These are phyloP conservation scores for Charina bottae DNA, from an alignment of 2,113 vertebrate species.

Conservation along the genomic window DNA sequence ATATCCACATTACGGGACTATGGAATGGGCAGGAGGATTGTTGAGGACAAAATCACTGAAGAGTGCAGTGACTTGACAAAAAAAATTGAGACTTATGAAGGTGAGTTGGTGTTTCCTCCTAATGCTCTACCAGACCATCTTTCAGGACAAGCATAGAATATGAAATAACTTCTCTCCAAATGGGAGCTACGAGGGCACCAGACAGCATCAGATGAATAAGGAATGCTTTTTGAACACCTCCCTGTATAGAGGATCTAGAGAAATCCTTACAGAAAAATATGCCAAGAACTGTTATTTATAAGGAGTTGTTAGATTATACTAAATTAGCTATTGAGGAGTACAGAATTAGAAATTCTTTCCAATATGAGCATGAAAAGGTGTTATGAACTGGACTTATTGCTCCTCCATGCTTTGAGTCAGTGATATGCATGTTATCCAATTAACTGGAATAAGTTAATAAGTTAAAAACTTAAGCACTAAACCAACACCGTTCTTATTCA, in stretches of 20 bases:
- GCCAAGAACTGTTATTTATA: background rate
- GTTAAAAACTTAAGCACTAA: background rate
- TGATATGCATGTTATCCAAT: background rate
- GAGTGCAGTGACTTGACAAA: constrained; percentile 50
- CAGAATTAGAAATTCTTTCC: background rate
- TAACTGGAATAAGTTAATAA: background rate
- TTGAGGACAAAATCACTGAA: constrained; percentile 55
- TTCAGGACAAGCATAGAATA: too few species aligned
- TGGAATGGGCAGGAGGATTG: constrained; percentile 50
- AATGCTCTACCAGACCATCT: too few species aligned
- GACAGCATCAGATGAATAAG: too few species aligned
- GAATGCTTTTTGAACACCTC: too few species aligned
- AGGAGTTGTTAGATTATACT: background rate
- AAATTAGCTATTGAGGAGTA: background rate
- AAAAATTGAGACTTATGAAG: constrained; percentile 32
- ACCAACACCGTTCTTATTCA: background rate
- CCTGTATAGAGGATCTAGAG: too few species aligned
- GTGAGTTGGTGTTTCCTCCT: too few species aligned
- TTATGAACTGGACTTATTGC: background rate
- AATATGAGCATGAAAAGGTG: background rate
- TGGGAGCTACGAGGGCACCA: too few species aligned
- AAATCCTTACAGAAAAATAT: background rate
- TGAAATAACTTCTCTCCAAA: too few species aligned
- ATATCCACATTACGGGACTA: constrained; percentile 54
- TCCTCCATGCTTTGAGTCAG: background rate